Base-by-base conservation (phyloP, 2,113 vertebrate genomes). In the Isichthys henryi region DNA sequence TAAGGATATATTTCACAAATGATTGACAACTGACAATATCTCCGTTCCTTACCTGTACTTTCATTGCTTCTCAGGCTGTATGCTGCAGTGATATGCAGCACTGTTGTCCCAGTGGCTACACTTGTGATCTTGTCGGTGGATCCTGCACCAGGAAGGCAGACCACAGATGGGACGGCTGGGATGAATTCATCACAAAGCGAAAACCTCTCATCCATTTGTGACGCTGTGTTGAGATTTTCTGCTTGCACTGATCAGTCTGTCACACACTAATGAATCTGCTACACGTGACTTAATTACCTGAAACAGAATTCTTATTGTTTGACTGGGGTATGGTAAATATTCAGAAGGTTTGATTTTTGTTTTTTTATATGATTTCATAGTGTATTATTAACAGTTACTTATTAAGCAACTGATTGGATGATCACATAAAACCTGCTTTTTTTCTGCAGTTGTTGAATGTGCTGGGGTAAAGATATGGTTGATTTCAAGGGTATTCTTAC, bases 21-120 rank as follows among this genome's bases (percentile, higher is more conserved):
- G 5, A 15, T 80, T 80, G 35, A 80, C 35, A 3, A 5, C 35
- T 39, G 74, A 7, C 74, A 43, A 17, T 48, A 7, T 82, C 19
- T 23, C 77, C 45, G 39, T 13, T 7, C 77, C 15, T 45, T 8
- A 6, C 43, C 35, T 46, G 3, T n/a, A 27, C 43, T 43, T 21
- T 56, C 13, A 17, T 82, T 43, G 58, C 86, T 50, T 35, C 62
- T 2, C 92, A 96, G 95, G 96, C 94, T 7, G 93, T 94, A 90
- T 96, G 96, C 90, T 96, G 96, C 90, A 89, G 50, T 7, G 92
- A 96, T 89, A 94, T 93, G 93, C 0, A n/a, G 50, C 93, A 94
- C 92, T 96, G 96, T 92, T 96, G 96, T 53, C 93, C 92, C 0
- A 0, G 2, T 0, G 93, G 93, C 83, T 92, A 86, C 91, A 92